Conservation (phyloP, 2,797 vertebrate species). For the Trachurus trachurus region DNA sequence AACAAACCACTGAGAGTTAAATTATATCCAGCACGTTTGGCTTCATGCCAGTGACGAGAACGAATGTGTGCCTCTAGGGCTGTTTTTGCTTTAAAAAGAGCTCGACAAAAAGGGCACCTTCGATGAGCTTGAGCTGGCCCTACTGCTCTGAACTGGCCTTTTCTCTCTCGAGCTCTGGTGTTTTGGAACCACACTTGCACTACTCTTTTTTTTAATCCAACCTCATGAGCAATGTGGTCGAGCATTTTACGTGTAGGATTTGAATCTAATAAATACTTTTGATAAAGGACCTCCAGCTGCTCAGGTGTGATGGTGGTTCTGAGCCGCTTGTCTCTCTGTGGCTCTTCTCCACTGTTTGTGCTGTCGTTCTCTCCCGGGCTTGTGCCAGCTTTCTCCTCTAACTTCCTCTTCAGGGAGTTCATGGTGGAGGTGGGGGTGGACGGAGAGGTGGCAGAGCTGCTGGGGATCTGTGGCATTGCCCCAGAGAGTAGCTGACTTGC, state of each 20-base stretch:
- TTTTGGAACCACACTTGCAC: constrained; percentile 99
- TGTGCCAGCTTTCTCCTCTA: constrained; percentile 97
- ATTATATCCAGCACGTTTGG: constrained; percentile 98
- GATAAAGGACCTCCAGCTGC: constrained; percentile 98
- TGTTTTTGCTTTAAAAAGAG: constrained; percentile 99
- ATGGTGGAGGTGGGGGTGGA: constrained; percentile 97
- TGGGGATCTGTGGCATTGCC: constrained; percentile 95
- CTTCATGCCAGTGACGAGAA: constrained; percentile 99
- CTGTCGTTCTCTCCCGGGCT: constrained; percentile 99
- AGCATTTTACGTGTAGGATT: constrained; percentile 99
- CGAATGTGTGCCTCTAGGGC: constrained; percentile 98
- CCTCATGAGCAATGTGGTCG: constrained; percentile 99
- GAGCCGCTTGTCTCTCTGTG: constrained; percentile 97
- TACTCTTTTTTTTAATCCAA: constrained; percentile 98
- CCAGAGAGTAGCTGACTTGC: constrained; percentile 96
- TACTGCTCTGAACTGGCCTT: constrained; percentile 98
- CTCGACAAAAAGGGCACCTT: constrained; percentile 97
- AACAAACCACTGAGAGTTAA: constrained; percentile 93
- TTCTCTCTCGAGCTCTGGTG: constrained; percentile 96
- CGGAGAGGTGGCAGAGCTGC: constrained; percentile 96
- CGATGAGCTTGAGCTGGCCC: constrained; percentile 98
- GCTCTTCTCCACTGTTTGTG: constrained; percentile 96
- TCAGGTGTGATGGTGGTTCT: constrained; percentile 99
- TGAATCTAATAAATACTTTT: constrained; percentile 98
- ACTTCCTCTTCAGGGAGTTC: constrained; percentile 98